phyloP scores from a whole-genome alignment of 2,113 vertebrate species.

The Apteryx mantelli region DNA sequence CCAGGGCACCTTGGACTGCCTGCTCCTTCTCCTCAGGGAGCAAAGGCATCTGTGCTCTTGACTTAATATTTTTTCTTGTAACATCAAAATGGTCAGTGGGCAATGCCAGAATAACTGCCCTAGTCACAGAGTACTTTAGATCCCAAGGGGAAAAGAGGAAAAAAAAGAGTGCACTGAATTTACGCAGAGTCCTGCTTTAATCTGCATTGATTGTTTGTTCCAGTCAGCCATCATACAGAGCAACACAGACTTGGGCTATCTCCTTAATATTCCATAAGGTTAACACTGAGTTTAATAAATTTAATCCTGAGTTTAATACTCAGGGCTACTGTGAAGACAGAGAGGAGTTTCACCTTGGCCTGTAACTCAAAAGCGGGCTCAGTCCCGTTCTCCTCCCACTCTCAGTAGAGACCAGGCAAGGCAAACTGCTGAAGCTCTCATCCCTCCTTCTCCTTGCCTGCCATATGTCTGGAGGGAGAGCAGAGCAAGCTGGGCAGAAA shows the following conservation, averaged over 20 bases:
- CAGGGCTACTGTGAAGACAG: not conserved
- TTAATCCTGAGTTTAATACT: not conserved
- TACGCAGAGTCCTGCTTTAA: not conserved
- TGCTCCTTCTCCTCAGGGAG: not conserved
- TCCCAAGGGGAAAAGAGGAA: not conserved
- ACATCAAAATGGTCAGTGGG: not conserved
- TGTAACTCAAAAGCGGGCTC: not conserved
- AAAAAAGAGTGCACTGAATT: not conserved
- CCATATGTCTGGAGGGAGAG: not conserved
- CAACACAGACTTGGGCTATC: not conserved
- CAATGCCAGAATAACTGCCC: not conserved
- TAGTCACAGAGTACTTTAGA: not conserved
- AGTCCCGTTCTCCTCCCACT: not conserved
- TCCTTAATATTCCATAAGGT: not conserved
- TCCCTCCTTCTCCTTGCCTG: not conserved
- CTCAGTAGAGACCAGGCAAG: not conserved
- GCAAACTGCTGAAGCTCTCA: not conserved
- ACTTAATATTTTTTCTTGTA: not conserved
- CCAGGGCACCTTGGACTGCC: accelerated
- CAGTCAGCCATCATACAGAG: not conserved
- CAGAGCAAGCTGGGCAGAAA: not conserved
- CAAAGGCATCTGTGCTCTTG: not conserved
- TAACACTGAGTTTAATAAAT: not conserved
- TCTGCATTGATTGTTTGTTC: not conserved
- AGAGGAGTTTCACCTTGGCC: not conserved